These are phyloP conservation scores for Spicauda simplicius DNA, from an alignment of 2,888 invertebrate genomes.

Conservation along the genomic window DNA sequence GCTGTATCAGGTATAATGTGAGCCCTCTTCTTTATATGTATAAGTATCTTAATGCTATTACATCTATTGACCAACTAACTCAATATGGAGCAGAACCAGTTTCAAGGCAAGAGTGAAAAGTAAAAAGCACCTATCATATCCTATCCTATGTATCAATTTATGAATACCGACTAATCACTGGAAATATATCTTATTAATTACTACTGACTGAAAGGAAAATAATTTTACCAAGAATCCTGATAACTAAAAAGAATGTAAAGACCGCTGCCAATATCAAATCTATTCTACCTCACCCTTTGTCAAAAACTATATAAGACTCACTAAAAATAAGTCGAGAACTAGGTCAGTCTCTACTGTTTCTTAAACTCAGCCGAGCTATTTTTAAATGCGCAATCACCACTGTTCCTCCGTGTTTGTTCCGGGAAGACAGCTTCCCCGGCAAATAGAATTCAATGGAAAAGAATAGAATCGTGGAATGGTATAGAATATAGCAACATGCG, in stretches of 20 bases:
- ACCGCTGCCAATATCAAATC: neutral
- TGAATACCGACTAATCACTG: neutral
- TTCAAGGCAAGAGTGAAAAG: no score
- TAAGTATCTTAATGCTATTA: no score
- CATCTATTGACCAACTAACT: no score
- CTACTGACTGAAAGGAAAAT: no score
- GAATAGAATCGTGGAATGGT: constrained; percentile 2
- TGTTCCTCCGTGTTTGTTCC: constrained; percentile 28
- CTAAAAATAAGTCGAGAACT: neutral
- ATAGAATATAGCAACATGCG: constrained; percentile 12
- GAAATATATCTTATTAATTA: no score
- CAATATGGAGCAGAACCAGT: no score
- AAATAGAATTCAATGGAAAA: constrained; percentile 18
- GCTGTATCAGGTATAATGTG: no score
- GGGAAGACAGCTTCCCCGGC: constrained; percentile 6
- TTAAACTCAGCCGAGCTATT: constrained; percentile 18
- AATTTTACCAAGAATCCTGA: neutral
- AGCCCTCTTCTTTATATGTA: no score
- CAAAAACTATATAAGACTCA: neutral
- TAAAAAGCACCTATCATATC: no score
- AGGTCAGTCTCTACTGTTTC: constrained; percentile 5
- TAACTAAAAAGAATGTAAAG: neutral
- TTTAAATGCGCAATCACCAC: constrained; percentile 23
- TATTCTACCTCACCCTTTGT: neutral
- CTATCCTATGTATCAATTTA: no score